Evolutionary conservation across 2,888 invertebrate genomes (phyloP).

Genomic region (Hoplodrina ambigua): DNA sequence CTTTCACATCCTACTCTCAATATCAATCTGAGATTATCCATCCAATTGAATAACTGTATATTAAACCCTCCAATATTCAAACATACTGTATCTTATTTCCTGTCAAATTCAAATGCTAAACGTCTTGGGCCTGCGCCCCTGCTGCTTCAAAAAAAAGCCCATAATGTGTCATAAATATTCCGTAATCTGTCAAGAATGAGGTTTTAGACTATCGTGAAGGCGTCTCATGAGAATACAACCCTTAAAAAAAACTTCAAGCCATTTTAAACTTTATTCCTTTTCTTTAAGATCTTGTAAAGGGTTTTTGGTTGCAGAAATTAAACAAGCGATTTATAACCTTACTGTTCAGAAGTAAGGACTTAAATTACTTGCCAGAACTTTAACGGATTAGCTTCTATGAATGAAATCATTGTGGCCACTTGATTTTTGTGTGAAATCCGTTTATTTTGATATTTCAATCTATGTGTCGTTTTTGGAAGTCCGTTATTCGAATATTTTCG

Average conservation of each 20-base stretch:
- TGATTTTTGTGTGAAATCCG: slow-evolving; percentile 57
- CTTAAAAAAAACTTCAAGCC: slow-evolving; percentile 23
- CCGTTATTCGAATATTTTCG: slow-evolving; percentile 36
- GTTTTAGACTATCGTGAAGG: slow-evolving; percentile 72
- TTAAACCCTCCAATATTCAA: slow-evolving; percentile 20
- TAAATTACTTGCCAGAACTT: background rate
- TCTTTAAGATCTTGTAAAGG: background rate
- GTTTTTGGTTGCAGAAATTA: background rate
- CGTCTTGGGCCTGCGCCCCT: slow-evolving; percentile 67
- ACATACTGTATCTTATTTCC: slow-evolving; percentile 69
- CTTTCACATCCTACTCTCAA: background rate
- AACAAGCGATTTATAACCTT: slow-evolving; percentile 10
- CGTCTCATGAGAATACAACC: slow-evolving; percentile 69
- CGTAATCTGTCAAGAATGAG: slow-evolving; percentile 81
- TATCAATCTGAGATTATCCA: background rate
- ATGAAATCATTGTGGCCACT: slow-evolving; percentile 60
- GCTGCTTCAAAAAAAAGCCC: slow-evolving; percentile 71
- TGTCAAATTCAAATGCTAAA: slow-evolving; percentile 70
- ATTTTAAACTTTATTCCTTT: slow-evolving; percentile 40
- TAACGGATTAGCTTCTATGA: slow-evolving; percentile 40
- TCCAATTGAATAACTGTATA: background rate
- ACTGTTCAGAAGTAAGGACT: fast-evolving
- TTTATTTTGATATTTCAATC: slow-evolving; percentile 64
- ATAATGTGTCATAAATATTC: slow-evolving; percentile 84
- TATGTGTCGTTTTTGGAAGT: slow-evolving; percentile 26